Conservation (phyloP, 2,113 vertebrate species). For the Entosphenus tridentatus region DNA sequence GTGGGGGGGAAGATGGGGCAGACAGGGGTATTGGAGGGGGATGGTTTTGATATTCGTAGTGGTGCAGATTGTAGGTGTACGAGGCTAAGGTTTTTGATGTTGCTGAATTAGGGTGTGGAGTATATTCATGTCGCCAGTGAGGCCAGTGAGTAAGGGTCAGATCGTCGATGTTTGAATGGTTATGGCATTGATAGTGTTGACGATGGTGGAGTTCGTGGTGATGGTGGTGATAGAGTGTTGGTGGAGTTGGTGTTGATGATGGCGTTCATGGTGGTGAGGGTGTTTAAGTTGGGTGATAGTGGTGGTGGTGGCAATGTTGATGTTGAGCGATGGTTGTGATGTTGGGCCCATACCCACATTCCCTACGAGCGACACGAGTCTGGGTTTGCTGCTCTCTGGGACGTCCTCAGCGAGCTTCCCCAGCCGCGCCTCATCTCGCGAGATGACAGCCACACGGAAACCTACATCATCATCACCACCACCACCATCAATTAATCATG, state of each 20-base stretch:
- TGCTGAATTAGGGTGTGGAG: too few relatives aligned
- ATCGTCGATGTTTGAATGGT: neutral
- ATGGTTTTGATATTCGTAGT: too few relatives aligned
- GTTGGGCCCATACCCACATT: slow-evolving; percentile 28
- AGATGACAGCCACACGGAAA: slow-evolving; percentile 40
- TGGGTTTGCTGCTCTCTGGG: slow-evolving; percentile 20
- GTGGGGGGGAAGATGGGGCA: too few relatives aligned
- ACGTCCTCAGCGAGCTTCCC: slow-evolving; percentile 28
- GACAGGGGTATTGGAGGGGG: too few relatives aligned
- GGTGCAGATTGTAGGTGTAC: too few relatives aligned
- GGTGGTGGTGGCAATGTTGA: neutral
- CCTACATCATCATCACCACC: slow-evolving; percentile 7
- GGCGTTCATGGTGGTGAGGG: neutral
- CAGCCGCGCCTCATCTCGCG: slow-evolving; percentile 28
- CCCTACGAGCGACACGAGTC: slow-evolving; percentile 33
- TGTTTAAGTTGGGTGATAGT: neutral
- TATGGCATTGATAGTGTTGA: neutral
- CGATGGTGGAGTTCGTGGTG: neutral
- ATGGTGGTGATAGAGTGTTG: neutral
- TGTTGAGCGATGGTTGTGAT: neutral
- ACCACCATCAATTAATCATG: too few relatives aligned
- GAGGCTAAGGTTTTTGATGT: too few relatives aligned
- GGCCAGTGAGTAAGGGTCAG: neutral
- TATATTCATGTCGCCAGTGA: too few relatives aligned
- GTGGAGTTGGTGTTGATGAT: neutral